These are phyloP conservation scores for Berghia stephanieae DNA, from an alignment of 1,140 invertebrate species.

Conservation along the genomic window DNA sequence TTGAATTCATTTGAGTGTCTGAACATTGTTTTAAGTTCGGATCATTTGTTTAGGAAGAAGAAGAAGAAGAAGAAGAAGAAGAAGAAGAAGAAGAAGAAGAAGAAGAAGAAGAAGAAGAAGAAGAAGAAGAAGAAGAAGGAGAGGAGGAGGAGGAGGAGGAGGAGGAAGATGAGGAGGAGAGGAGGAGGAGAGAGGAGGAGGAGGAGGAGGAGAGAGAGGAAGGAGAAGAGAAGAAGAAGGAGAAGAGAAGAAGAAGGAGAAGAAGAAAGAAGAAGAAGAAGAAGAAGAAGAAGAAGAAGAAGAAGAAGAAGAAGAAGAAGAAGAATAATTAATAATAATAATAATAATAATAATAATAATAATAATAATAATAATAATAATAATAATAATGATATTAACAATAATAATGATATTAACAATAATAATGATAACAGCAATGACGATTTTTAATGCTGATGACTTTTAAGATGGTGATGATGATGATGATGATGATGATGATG, in stretches of 20 bases:
- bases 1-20: too few relatives aligned
- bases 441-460: too few relatives aligned
- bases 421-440: too few relatives aligned
- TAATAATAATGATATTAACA: too few relatives aligned
- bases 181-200: not conserved
- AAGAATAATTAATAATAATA: too few relatives aligned
- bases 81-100: not conserved
- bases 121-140: not conserved
- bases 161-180: not conserved
- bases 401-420: too few relatives aligned
- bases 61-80: constrained; percentile 1
- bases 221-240: not conserved
- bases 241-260: not conserved
- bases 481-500: too few relatives aligned
- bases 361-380: too few relatives aligned
- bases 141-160: constrained; percentile 4
- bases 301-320: too few relatives aligned
- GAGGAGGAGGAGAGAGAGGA: not conserved
- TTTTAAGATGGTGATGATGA: too few relatives aligned
- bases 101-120: not conserved
- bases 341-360: too few relatives aligned
- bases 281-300: constrained; percentile 10
- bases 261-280: not conserved
- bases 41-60: not conserved
- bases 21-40: too few relatives aligned